phyloP scores from a whole-genome alignment of 2,113 vertebrate species.

The Rhegmatorhina hoffmannsi region DNA sequence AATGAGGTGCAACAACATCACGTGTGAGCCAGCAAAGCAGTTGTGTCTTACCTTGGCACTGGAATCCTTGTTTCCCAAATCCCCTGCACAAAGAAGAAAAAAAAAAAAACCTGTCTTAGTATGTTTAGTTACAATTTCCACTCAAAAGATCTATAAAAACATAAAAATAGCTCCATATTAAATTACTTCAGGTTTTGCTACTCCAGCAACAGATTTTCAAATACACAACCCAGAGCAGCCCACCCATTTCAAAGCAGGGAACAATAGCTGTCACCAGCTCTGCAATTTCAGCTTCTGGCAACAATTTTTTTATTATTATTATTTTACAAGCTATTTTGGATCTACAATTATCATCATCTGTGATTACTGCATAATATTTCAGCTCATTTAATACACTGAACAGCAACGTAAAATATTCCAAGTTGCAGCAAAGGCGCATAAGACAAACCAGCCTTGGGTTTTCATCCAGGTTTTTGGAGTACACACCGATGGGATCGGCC shows the following conservation, averaged over 20 bases:
- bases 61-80: conserved; percentile 85
- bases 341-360: conserved; percentile 2
- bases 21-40: neutral
- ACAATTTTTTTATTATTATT: conserved; percentile 49
- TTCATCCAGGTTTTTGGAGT: neutral
- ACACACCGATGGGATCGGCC: rapidly evolving
- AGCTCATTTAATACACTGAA: neutral
- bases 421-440: neutral
- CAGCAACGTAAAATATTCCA: neutral
- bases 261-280: conserved; percentile 21
- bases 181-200: conserved; percentile 8
- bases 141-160: neutral
- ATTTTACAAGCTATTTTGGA: conserved; percentile 46
- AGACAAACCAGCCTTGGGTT: neutral
- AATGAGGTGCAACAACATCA: neutral
- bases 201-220: conserved; percentile 15
- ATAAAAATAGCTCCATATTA: conserved; percentile 19
- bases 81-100: conserved; percentile 72
- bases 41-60: conserved; percentile 81
- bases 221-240: conserved; percentile 18
- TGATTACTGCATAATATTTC: conserved; percentile 22
- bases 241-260: conserved; percentile 23
- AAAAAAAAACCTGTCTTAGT: conserved; percentile 17
- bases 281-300: conserved; percentile 49
- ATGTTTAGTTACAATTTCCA: neutral